phyloP scores from a whole-genome alignment of 2,113 vertebrate species.

The Gambusia holbrooki region DNA sequence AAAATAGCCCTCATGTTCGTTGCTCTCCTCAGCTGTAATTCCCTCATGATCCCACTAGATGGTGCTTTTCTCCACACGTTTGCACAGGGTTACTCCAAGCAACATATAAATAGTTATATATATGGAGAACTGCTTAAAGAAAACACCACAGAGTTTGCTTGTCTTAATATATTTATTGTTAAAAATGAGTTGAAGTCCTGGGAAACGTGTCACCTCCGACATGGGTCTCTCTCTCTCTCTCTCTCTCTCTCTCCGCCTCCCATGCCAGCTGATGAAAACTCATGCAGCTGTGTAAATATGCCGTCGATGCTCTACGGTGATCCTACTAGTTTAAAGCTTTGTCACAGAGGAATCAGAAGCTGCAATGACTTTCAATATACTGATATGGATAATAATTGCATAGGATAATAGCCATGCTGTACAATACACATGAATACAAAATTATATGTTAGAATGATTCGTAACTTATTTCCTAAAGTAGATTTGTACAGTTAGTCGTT shows the following conservation, averaged over 20 bases:
- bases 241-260: constrained; percentile 60
- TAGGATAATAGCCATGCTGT: constrained; percentile 98
- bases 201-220: constrained; percentile 53
- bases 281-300: constrained; percentile 88
- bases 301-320: constrained; percentile 79
- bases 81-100: too few species aligned
- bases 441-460: constrained; percentile 82
- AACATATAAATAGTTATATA: too few species aligned
- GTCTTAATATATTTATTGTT: constrained; percentile 88
- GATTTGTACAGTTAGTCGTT: constrained; percentile 68
- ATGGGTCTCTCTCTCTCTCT: constrained; percentile 37
- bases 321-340: constrained; percentile 86
- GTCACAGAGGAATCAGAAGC: constrained; percentile 79
- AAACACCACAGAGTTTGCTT: constrained; percentile 31
- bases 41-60: too few species aligned
- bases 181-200: constrained; percentile 90
- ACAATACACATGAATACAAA: constrained; percentile 81
- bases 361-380: constrained; percentile 74
- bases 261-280: constrained; percentile 79
- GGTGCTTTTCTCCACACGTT: too few species aligned
- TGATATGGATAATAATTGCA: constrained; percentile 89
- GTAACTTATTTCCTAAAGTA: constrained; percentile 66
- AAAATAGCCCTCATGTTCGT: too few species aligned
- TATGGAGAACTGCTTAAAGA: neutral
- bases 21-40: too few species aligned